Evolutionary conservation across 1,140 invertebrate genomes (phyloP).

Genomic region (Bombus picipes): DNA sequence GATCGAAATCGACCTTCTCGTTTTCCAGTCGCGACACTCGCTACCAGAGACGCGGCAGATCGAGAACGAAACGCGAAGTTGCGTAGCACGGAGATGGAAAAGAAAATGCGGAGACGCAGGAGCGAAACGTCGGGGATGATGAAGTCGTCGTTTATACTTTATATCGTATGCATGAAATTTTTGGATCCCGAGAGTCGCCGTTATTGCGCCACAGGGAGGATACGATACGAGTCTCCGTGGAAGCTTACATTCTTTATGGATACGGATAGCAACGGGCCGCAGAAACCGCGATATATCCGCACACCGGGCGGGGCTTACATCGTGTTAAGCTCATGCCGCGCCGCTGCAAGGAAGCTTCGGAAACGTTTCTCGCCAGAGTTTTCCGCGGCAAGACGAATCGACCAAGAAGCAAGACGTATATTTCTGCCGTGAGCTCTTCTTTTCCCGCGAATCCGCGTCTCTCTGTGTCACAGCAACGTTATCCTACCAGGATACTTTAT

Average conservation of each 20-base stretch:
- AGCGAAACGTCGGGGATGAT: conserved; percentile 47
- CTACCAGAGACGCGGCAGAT: not conserved
- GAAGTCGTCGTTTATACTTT: conserved; percentile 68
- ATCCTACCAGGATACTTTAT: not conserved
- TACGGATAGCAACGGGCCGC: conserved; percentile 61
- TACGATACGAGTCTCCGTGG: conserved; percentile 39
- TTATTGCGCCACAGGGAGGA: conserved; percentile 59
- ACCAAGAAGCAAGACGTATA: conserved; percentile 12
- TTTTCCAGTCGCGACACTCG: too few species aligned
- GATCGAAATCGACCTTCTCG: not conserved
- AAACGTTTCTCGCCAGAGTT: conserved; percentile 37
- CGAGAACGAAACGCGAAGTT: not conserved
- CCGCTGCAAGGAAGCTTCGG: conserved; percentile 11
- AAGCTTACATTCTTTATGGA: conserved; percentile 73
- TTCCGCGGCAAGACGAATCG: conserved; percentile 20
- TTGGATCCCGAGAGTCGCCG: conserved; percentile 64
- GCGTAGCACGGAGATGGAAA: not conserved
- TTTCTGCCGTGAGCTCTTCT: not conserved
- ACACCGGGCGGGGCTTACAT: conserved; percentile 58
- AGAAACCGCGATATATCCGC: conserved; percentile 58
- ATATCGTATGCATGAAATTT: conserved; percentile 71
- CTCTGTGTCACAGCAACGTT: not conserved
- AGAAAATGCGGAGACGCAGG: not conserved
- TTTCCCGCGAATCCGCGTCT: too few species aligned
- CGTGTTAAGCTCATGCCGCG: conserved; percentile 62